Evolutionary conservation across 2,888 invertebrate genomes (phyloP).

Genomic region (Caenorhabditis plicata): DNA sequence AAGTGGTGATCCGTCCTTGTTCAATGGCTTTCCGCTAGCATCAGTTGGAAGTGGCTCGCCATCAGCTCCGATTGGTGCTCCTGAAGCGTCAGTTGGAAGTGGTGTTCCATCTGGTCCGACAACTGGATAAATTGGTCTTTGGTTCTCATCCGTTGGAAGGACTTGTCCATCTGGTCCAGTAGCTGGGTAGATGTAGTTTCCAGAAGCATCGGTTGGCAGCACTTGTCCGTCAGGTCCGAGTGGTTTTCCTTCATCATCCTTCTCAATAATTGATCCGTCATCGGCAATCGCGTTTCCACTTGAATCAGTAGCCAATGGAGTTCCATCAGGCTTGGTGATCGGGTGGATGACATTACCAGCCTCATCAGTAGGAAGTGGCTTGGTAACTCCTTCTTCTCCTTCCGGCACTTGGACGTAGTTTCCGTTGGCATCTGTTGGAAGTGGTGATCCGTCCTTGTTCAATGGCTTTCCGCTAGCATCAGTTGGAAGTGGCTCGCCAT

Average conservation of each 20-base stretch:
- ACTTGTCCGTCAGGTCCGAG: slow-evolving; percentile 18
- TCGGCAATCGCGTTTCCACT: slow-evolving; percentile 16
- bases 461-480: slow-evolving; percentile 14
- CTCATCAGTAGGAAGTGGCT: slow-evolving; percentile 5
- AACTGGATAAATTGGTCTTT: slow-evolving; percentile 32
- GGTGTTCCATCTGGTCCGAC: slow-evolving; percentile 19
- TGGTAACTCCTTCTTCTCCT: neutral
- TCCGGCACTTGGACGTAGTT: slow-evolving; percentile 2
- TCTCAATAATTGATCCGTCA: slow-evolving; percentile 18
- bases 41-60: slow-evolving; percentile 22
- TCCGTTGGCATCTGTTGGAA: slow-evolving; percentile 18
- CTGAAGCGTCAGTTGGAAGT: slow-evolving; percentile 27
- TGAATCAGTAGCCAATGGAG: slow-evolving; percentile 6
- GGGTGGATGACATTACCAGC: slow-evolving; percentile 15
- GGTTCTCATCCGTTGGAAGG: slow-evolving; percentile 23
- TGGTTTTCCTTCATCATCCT: slow-evolving; percentile 29
- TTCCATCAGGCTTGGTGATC: slow-evolving; percentile 7
- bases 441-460: slow-evolving; percentile 16
- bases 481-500: slow-evolving; percentile 10
- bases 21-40: slow-evolving; percentile 32
- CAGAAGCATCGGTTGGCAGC: slow-evolving; percentile 27
- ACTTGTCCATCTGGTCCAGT: slow-evolving; percentile 12
- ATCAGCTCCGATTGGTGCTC: slow-evolving; percentile 20
- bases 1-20: slow-evolving; percentile 22
- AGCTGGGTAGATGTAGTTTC: slow-evolving; percentile 23